These are phyloP conservation scores for Rhagonycha lutea DNA, from an alignment of 2,888 invertebrate species.

Conservation along the genomic window DNA sequence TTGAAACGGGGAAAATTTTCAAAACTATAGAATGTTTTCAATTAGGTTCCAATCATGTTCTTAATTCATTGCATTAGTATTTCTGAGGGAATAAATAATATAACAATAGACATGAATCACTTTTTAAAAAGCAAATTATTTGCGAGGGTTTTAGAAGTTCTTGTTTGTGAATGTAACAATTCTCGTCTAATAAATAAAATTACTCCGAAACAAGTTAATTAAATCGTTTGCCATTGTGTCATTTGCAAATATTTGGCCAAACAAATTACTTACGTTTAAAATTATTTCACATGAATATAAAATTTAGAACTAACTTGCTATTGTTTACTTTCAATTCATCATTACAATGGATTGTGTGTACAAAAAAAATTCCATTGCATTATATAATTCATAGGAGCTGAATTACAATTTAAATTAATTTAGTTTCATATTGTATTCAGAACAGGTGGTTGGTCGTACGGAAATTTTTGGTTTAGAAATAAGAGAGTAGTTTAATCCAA, in stretches of 20 bases:
- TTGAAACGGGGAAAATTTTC: too few relatives aligned
- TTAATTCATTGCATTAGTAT: too few relatives aligned
- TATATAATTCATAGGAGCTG: background rate
- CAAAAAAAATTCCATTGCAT: background rate
- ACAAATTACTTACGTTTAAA: background rate
- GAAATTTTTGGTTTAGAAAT: too few relatives aligned
- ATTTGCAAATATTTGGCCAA: background rate
- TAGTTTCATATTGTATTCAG: background rate
- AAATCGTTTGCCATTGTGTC: background rate
- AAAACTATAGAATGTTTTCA: too few relatives aligned
- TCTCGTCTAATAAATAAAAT: background rate
- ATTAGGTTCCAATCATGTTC: too few relatives aligned
- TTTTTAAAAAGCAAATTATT: background rate
- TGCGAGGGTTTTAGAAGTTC: background rate
- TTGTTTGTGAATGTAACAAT: background rate
- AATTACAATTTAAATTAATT: background rate
- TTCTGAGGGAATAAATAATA: background rate
- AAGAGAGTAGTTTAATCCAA: too few relatives aligned
- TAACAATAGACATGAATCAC: background rate
- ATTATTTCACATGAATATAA: background rate
- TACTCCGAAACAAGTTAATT: background rate
- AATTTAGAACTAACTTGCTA: background rate
- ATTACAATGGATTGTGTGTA: background rate
- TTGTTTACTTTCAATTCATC: background rate
- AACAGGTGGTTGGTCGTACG: too few relatives aligned